Evolutionary conservation across 1,140 invertebrate species (phyloP), one percentile per base, ranked within the genome.

Genomic region (Thaumetopoea pityocampa): DNA sequence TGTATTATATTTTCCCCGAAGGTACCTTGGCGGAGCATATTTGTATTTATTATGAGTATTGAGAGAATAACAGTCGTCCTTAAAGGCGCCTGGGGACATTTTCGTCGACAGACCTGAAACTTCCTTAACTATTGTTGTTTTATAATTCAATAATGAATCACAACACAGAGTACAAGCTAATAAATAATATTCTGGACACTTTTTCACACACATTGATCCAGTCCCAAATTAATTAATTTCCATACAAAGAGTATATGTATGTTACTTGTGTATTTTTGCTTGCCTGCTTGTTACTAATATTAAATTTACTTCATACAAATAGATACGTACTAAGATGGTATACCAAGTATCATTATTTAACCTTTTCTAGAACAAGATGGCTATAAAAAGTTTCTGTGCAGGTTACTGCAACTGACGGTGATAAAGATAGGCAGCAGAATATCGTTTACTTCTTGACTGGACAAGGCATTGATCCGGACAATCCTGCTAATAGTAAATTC

Each of bases 361-460:
- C n/a, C n/a, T n/a, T n/a, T n/a, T n/a, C n/a, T 23, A 2, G 11
- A 22, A 3, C 5, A 7, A 22, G 2, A 23, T 12, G 24, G 5
- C 24, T 8, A 15, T 3, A 23, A 17, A 20, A 14, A n/a, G n/a
- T 26, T 17, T 44, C 17, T 55, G 12, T 51, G 51, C 78, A 99
- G 97, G 96, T 99, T 27, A 94, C 92, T 12, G 97, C 97, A 11
- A 96, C 94, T 2, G 97, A 99, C 72, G 96, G 96, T 10, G 97
- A 99, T 79, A 95, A 96, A 65, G 96, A 97, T 74, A 90, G 97
- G 29, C 93, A 92, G 24, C 96, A 97, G 66, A 95, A 97, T 66
- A 98, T 99, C 69, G 96, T 98, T 3, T 99, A 99, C 81, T 97
- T 96, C 84, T 86, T 99, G 28, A 98, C 96, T 11, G 97, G 97